Evolutionary conservation across 1,140 invertebrate genomes (phyloP).

Genomic region (Cherax quadricarinatus): DNA sequence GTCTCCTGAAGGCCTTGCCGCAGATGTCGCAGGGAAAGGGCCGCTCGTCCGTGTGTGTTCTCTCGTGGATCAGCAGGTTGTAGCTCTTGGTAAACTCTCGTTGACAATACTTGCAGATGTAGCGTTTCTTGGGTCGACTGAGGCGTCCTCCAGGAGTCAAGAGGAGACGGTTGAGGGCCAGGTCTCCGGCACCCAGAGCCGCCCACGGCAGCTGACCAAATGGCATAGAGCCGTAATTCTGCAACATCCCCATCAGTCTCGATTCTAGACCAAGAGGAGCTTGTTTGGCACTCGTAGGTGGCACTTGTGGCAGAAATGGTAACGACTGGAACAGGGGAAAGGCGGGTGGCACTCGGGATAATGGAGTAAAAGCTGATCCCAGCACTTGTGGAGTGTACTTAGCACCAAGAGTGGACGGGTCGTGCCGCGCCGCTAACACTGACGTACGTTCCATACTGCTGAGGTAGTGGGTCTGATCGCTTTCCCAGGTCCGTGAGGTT

Average conservation of each 20-base stretch:
- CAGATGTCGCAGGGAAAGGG: conserved; percentile 99
- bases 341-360: conserved; percentile 62
- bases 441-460: conserved; percentile 67
- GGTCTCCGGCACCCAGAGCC: conserved; percentile 57
- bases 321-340: conserved; percentile 59
- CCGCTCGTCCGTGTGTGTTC: conserved; percentile 98
- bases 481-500: not conserved
- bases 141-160: conserved; percentile 63
- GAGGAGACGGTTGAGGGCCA: conserved; percentile 66
- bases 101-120: conserved; percentile 98
- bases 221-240: conserved; percentile 50
- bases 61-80: conserved; percentile 97
- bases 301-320: conserved; percentile 58
- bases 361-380: conserved; percentile 61
- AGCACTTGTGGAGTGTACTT: conserved; percentile 44
- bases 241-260: conserved; percentile 56
- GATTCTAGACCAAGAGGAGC: conserved; percentile 53
- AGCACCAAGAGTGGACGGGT: conserved; percentile 39
- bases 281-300: conserved; percentile 50
- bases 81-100: conserved; percentile 98
- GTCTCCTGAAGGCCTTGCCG: conserved; percentile 97
- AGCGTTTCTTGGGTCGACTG: conserved; percentile 97
- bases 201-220: conserved; percentile 60
- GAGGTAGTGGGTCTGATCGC: conserved; percentile 60
- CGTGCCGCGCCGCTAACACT: conserved; percentile 60